Conservation (phyloP, 2,797 vertebrate species). For the Gambusia yucatana region DNA sequence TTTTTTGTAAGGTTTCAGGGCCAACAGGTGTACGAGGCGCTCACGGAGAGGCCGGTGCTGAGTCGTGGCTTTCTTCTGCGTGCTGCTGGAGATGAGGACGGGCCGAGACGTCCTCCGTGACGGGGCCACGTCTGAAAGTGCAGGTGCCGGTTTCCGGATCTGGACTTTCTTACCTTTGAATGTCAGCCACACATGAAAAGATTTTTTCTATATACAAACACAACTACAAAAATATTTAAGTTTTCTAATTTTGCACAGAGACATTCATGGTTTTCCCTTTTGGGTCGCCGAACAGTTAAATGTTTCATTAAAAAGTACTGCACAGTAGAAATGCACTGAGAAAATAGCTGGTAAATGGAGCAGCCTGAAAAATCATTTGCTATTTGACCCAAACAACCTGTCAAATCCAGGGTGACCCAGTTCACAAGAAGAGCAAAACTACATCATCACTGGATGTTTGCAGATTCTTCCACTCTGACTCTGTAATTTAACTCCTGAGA, state of each 20-base stretch:
- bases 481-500: slow-evolving; percentile 5
- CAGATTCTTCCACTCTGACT: slow-evolving; percentile 13
- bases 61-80: slow-evolving; percentile 82
- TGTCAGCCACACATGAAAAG: not conserved
- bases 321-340: not conserved
- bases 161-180: slow-evolving; percentile 92
- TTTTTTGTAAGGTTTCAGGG: slow-evolving; percentile 96
- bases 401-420: slow-evolving; percentile 34
- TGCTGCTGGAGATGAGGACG: slow-evolving; percentile 89
- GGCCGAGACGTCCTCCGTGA: slow-evolving; percentile 90
- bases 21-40: slow-evolving; percentile 93
- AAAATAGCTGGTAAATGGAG: not conserved
- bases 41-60: slow-evolving; percentile 90
- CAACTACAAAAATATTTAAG: not conserved
- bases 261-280: not conserved
- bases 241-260: not conserved
- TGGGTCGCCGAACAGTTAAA: not conserved
- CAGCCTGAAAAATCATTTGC: slow-evolving; percentile 15
- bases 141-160: slow-evolving; percentile 90
- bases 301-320: not conserved
- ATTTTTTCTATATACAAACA: not conserved
- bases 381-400: slow-evolving; percentile 40
- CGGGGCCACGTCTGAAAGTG: slow-evolving; percentile 87
- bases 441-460: slow-evolving; percentile 28
- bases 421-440: slow-evolving; percentile 30